Evolutionary conservation across 1,140 invertebrate genomes (phyloP).

Genomic region (Lepidurus packardi): DNA sequence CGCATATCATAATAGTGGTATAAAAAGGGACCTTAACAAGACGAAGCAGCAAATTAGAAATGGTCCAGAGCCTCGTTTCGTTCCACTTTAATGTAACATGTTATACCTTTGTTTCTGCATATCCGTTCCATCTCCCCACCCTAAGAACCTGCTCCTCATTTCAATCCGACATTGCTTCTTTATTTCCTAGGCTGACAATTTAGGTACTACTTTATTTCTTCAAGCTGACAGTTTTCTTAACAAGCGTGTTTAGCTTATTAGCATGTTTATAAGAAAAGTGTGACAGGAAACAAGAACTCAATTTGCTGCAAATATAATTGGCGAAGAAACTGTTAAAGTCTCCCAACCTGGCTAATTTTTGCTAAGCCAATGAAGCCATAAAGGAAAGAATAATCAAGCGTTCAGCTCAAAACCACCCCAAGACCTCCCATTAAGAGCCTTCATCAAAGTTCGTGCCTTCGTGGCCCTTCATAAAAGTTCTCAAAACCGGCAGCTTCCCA

Average conservation of each 20-base stretch:
- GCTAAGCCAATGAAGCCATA: background rate
- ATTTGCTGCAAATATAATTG: no score
- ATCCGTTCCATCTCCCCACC: no score
- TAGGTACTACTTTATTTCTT: no score
- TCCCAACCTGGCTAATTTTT: background rate
- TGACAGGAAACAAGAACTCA: no score
- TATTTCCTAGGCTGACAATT: no score
- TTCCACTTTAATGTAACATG: background rate
- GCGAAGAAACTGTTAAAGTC: no score
- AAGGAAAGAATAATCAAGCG: conserved; percentile 8
- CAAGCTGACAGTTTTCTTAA: no score
- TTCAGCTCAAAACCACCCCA: background rate
- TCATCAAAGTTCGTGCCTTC: background rate
- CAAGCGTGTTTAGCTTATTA: no score
- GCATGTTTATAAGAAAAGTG: no score
- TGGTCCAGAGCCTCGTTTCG: background rate
- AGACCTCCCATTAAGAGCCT: background rate
- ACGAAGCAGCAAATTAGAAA: background rate
- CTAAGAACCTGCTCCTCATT: no score
- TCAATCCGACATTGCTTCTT: no score
- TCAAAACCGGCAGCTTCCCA: background rate
- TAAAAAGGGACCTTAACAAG: background rate
- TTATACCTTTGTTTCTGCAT: background rate
- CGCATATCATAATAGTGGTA: background rate
- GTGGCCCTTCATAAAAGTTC: background rate